phyloP scores from a whole-genome alignment of 2,888 invertebrate species.

The Caenorhabditis uteleia region DNA sequence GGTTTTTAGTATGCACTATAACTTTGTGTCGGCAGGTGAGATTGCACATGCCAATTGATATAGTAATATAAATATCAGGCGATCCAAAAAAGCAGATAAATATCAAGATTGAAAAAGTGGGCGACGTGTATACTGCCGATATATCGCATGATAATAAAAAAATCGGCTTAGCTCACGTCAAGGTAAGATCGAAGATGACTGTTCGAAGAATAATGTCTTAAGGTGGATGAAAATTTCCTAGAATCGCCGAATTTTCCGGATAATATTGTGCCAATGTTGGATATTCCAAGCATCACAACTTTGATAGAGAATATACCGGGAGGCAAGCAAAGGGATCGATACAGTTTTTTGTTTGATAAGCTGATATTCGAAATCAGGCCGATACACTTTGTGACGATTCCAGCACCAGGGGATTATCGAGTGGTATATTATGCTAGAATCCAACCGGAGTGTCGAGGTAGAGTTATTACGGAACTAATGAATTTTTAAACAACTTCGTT shows the following conservation, averaged over 20 bases:
- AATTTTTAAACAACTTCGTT: constrained; percentile 3
- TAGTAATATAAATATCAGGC: constrained; percentile 12
- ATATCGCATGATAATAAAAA: constrained; percentile 27
- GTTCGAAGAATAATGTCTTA: not conserved
- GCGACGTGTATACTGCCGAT: constrained; percentile 13
- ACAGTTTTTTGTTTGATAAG: constrained; percentile 1
- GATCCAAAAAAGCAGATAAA: constrained; percentile 22
- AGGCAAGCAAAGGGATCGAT: not conserved
- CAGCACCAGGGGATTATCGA: constrained; percentile 9
- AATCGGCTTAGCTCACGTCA: constrained; percentile 30
- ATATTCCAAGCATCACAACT: constrained; percentile 5
- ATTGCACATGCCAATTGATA: not conserved
- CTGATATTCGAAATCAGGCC: constrained; percentile 25
- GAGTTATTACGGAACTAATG: not conserved
- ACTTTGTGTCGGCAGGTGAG: constrained; percentile 34
- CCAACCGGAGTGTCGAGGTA: constrained; percentile 23
- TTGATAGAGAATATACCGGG: not conserved
- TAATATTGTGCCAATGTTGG: constrained; percentile 2
- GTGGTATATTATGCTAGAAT: constrained; percentile 30
- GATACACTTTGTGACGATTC: constrained; percentile 2
- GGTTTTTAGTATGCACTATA: constrained; percentile 37
- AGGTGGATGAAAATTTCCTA: constrained; percentile 19
- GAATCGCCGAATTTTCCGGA: constrained; percentile 9
- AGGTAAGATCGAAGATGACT: constrained; percentile 5
- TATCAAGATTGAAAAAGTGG: constrained; percentile 14